phyloP scores from a whole-genome alignment of 2,797 vertebrate genomes.

The Chrysocyon brachyurus region DNA sequence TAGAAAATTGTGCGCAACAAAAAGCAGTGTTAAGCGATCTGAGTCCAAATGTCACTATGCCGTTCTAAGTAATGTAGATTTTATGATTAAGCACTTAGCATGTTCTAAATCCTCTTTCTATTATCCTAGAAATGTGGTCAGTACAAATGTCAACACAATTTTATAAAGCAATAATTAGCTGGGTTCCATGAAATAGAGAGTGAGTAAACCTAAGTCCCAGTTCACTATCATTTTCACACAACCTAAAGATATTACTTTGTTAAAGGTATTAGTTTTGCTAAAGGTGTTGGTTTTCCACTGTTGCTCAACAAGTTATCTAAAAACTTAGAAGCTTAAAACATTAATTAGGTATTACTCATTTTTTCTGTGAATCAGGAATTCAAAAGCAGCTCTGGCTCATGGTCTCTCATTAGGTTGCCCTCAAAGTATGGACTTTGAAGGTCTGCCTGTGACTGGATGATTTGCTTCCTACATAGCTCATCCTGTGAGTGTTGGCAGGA shows the following conservation, averaged over 20 bases:
- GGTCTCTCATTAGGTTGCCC: neutral
- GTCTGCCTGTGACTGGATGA: neutral
- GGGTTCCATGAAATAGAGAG: neutral
- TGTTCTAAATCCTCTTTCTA: neutral
- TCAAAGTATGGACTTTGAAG: neutral
- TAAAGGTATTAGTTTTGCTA: neutral
- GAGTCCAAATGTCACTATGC: neutral
- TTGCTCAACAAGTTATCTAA: neutral
- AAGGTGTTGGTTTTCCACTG: neutral
- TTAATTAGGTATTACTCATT: neutral
- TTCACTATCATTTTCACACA: neutral
- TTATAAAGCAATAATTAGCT: neutral
- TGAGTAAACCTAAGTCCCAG: neutral
- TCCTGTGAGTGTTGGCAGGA: neutral
- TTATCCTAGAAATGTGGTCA: neutral
- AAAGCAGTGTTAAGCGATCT: neutral
- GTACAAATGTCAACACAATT: neutral
- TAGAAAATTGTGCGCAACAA: neutral
- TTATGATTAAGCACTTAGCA: neutral
- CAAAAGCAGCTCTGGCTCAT: neutral
- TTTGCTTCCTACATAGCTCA: neutral
- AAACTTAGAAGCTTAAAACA: neutral
- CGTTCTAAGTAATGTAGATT: neutral
- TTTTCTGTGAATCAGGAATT: neutral
- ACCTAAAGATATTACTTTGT: neutral